Conservation (phyloP, 2,113 vertebrate genomes). For the Siniperca chuatsi region DNA sequence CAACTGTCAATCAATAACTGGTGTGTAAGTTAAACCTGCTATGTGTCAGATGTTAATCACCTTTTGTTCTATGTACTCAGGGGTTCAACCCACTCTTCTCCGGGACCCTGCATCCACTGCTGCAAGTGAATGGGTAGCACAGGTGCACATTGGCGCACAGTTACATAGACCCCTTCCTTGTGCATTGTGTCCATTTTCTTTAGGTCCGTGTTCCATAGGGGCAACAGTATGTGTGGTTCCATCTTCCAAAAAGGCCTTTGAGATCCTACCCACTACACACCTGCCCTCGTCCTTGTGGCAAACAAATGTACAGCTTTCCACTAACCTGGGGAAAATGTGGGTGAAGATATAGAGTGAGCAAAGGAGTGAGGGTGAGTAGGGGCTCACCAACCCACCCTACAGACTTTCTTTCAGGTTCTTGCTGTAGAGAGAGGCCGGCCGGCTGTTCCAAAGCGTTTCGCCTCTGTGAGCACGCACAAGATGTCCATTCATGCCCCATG, state of each 20-base stretch:
- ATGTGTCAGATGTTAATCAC: slow-evolving; percentile 70
- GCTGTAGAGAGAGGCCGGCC: slow-evolving; percentile 70
- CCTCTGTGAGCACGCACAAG: slow-evolving; percentile 80
- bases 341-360: slow-evolving; percentile 59
- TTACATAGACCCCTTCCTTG: slow-evolving; percentile 66
- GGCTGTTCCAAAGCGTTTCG: slow-evolving; percentile 76
- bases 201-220: slow-evolving; percentile 72
- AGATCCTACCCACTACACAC: slow-evolving; percentile 71
- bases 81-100: slow-evolving; percentile 24
- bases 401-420: slow-evolving; percentile 76
- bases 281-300: slow-evolving; percentile 50
- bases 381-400: slow-evolving; percentile 56
- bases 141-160: slow-evolving; percentile 80
- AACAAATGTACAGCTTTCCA: slow-evolving; percentile 57
- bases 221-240: slow-evolving; percentile 71
- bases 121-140: slow-evolving; percentile 69
- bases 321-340: slow-evolving; percentile 53
- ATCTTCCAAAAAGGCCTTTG: slow-evolving; percentile 79
- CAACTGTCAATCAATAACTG: background rate
- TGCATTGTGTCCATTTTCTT: slow-evolving; percentile 76
- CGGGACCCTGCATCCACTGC: slow-evolving; percentile 35
- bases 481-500: slow-evolving; percentile 77
- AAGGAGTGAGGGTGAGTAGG: slow-evolving; percentile 48
- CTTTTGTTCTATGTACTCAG: slow-evolving; percentile 52
- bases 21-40: slow-evolving; percentile 29